Percentiles rank a stretch among this genome's conserved stretches.
Conservation (phyloP, 2,113 vertebrate genomes). For the Eptesicus fuscus region DNA sequence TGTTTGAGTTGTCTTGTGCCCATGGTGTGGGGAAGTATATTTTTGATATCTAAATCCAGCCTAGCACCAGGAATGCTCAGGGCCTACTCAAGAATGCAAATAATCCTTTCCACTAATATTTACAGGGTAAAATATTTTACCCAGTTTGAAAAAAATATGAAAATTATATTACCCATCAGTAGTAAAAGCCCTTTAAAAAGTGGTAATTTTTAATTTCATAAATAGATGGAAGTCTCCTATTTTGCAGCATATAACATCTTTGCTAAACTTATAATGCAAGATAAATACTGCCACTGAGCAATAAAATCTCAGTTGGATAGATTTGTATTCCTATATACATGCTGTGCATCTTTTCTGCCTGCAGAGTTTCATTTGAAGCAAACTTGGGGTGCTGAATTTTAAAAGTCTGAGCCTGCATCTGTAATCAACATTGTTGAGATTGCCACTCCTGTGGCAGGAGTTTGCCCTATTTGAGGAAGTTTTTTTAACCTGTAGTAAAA, state of each 20-base stretch:
- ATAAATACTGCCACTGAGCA: background rate
- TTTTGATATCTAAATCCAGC: too few relatives aligned
- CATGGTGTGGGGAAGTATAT: too few relatives aligned
- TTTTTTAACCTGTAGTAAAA: constrained; percentile 44
- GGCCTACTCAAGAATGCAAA: too few relatives aligned
- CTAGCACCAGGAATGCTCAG: too few relatives aligned
- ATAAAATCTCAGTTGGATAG: constrained; percentile 29
- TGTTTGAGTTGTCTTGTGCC: too few relatives aligned
- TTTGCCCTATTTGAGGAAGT: background rate
- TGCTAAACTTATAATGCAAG: constrained; percentile 15
- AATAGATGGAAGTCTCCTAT: background rate
- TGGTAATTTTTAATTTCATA: constrained; percentile 2
- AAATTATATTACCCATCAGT: background rate
- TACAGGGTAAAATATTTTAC: background rate
- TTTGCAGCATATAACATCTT: constrained; percentile 18
- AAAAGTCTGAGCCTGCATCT: constrained; percentile 9
- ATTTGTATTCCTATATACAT: background rate
- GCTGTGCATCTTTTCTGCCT: constrained; percentile 34
- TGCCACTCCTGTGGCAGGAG: background rate
- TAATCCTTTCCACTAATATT: too few relatives aligned
- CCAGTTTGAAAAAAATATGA: background rate
- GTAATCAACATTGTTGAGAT: background rate
- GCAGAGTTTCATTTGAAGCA: constrained; percentile 21
- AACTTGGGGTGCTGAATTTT: background rate
- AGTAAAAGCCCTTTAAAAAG: background rate